These are phyloP conservation scores for Elaphurus davidianus DNA, from an alignment of 2,113 vertebrate species.

Conservation along the genomic window DNA sequence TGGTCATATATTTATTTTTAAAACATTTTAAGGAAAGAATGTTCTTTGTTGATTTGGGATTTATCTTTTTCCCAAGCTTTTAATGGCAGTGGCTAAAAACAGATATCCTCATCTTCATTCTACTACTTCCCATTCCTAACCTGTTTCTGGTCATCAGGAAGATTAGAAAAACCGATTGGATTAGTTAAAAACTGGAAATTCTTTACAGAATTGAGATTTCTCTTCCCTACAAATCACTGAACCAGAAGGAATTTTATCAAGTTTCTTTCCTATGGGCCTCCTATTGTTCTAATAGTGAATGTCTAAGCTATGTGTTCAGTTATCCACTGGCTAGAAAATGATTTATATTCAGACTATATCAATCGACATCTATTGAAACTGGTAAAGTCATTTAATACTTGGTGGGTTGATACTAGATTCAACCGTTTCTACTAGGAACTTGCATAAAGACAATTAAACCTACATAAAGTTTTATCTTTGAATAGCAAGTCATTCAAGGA, in stretches of 20 bases:
- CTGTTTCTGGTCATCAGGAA: neutral
- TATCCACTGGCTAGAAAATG: neutral
- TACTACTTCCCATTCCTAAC: neutral
- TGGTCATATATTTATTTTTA: slow-evolving; percentile 57
- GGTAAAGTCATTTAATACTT: neutral
- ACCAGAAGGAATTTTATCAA: neutral
- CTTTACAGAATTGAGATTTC: neutral
- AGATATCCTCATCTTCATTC: neutral
- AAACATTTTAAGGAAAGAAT: slow-evolving; percentile 63
- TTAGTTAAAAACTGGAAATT: neutral
- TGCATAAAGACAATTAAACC: neutral
- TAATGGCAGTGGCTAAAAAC: neutral
- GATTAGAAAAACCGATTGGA: neutral
- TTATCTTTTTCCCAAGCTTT: slow-evolving; percentile 60
- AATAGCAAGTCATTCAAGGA: neutral
- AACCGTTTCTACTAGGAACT: neutral
- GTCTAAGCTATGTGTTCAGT: neutral
- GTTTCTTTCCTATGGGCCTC: neutral
- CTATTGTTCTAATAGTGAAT: neutral
- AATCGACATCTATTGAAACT: neutral
- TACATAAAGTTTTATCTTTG: neutral
- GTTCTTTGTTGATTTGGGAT: slow-evolving; percentile 26
- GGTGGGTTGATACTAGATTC: neutral
- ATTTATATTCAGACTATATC: slow-evolving; percentile 19
- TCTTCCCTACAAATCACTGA: neutral